Conservation (phyloP, 1,140 invertebrate genomes). For the Campoletis sonorensis region DNA sequence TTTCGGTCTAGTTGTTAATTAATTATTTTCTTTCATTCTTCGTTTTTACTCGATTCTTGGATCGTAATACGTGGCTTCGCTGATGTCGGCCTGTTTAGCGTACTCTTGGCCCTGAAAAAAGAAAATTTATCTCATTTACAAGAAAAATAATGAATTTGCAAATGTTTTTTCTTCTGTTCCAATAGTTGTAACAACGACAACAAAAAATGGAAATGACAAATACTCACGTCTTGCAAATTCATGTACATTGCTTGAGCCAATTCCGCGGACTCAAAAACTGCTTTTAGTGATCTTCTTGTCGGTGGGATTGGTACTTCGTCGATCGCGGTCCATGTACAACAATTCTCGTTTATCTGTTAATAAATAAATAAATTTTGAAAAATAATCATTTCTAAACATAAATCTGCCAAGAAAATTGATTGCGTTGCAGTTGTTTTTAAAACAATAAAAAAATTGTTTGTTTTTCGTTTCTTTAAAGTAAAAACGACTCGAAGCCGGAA, state of each 20-base stretch:
- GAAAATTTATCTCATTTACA: no score
- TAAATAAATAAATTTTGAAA: constrained; percentile 38
- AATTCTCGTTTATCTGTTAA: constrained; percentile 68
- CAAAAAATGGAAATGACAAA: constrained; percentile 15
- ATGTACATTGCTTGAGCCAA: constrained; percentile 74
- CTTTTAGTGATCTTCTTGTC: constrained; percentile 70
- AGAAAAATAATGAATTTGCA: no score
- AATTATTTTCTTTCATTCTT: constrained; percentile 14
- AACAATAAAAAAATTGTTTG: constrained; percentile 29
- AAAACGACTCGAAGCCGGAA: no score
- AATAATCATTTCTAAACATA: no score
- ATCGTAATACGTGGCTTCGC: constrained; percentile 51
- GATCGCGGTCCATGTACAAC: constrained; percentile 75
- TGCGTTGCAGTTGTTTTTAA: no score
- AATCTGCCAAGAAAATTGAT: no score
- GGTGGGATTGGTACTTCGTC: constrained; percentile 75
- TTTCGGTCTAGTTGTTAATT: neutral
- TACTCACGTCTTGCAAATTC: constrained; percentile 72
- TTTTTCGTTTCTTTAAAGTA: no score
- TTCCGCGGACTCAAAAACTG: constrained; percentile 71
- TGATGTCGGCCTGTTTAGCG: constrained; percentile 60
- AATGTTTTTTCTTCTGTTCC: no score
- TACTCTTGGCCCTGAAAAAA: constrained; percentile 60
- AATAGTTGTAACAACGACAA: no score
- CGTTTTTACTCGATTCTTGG: constrained; percentile 29